These are phyloP conservation scores for Drosophila biarmipes DNA, from an alignment of 1,140 invertebrate genomes.

Conservation along the genomic window DNA sequence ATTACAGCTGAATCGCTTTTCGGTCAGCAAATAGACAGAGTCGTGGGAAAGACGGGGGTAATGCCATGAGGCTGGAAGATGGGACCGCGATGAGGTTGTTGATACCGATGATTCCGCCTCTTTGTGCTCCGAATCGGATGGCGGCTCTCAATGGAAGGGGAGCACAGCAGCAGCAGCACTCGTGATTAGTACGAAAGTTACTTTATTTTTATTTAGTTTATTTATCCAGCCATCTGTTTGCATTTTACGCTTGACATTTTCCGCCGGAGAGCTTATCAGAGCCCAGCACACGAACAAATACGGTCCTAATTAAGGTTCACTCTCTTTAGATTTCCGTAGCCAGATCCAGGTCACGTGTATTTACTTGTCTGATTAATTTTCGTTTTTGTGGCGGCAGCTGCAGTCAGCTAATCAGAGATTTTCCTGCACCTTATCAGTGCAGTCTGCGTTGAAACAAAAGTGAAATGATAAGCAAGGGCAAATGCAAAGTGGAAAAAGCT, in stretches of 20 bases:
- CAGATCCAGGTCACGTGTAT: constrained; percentile 73
- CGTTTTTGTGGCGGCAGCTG: constrained; percentile 24
- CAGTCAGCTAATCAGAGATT: constrained; percentile 36
- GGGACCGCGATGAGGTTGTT: constrained; percentile 43
- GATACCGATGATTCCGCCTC: constrained; percentile 34
- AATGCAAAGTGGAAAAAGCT: constrained; percentile 3
- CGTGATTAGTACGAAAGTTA: constrained; percentile 52
- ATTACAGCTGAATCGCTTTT: constrained; percentile 48
- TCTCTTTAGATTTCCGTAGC: constrained; percentile 16
- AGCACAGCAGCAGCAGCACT: constrained; percentile 15
- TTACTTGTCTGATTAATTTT: constrained; percentile 55
- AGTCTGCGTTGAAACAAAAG: constrained; percentile 39
- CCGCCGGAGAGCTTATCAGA: constrained; percentile 40
- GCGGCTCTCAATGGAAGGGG: constrained; percentile 17
- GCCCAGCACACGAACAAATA: constrained; percentile 38
- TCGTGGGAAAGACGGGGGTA: constrained; percentile 1
- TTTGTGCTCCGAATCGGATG: constrained; percentile 24
- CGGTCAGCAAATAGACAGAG: constrained; percentile 30
- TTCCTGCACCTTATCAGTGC: constrained; percentile 19
- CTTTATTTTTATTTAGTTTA: constrained; percentile 46
- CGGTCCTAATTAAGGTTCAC: constrained; percentile 41
- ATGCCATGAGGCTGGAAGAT: not conserved
- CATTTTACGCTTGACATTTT: constrained; percentile 43
- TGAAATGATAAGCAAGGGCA: constrained; percentile 56
- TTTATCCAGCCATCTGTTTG: constrained; percentile 45